Evolutionary conservation across 2,888 invertebrate species (phyloP).

Genomic region (Spilosoma lubricipeda): DNA sequence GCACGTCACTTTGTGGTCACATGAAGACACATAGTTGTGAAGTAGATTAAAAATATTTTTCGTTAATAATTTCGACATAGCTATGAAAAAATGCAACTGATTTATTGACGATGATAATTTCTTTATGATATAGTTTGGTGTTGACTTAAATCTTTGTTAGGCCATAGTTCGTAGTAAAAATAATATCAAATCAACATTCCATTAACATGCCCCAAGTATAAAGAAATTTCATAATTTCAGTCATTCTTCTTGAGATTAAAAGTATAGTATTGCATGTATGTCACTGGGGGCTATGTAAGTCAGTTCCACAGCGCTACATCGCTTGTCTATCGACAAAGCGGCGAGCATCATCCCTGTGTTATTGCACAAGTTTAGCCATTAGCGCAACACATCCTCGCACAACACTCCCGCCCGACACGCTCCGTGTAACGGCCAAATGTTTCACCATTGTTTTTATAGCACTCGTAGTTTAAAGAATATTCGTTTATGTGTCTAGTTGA

Average conservation of each 20-base stretch:
- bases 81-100: background rate
- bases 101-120: background rate
- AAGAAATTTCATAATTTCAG: background rate
- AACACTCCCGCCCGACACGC: background rate
- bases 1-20: background rate
- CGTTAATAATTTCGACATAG: background rate
- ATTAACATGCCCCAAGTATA: too few relatives aligned
- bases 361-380: conserved; percentile 2
- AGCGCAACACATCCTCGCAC: background rate
- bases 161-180: too few relatives aligned
- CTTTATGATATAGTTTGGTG: background rate
- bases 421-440: background rate
- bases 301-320: background rate
- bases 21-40: too few relatives aligned
- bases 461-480: background rate
- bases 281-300: background rate
- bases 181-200: too few relatives aligned
- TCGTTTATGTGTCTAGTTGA: background rate
- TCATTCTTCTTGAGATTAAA: background rate
- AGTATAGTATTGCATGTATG: background rate
- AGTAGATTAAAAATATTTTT: background rate
- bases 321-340: background rate
- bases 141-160: too few relatives aligned
- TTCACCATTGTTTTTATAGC: background rate
- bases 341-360: background rate